phyloP scores from a whole-genome alignment of 2,113 vertebrate genomes.

The Arizona elegans region DNA sequence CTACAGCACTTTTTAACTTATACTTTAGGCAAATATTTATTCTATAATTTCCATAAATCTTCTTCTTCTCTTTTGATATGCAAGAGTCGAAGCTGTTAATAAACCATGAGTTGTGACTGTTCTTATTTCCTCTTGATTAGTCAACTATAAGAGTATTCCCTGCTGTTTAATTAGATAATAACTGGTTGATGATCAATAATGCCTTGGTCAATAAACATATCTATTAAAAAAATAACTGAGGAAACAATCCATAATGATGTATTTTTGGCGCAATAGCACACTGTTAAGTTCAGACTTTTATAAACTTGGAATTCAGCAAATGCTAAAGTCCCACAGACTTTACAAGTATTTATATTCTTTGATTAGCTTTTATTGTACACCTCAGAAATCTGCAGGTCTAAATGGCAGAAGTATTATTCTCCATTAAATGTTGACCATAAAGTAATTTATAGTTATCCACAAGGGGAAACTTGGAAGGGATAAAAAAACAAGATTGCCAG shows the following conservation, averaged over 20 bases:
- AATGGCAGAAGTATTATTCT: conserved; percentile 46
- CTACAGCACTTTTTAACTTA: conserved; percentile 26
- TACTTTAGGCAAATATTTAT: not conserved
- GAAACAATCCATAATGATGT: not conserved
- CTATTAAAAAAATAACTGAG: not conserved
- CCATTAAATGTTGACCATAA: conserved; percentile 42
- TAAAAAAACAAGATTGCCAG: conserved; percentile 47
- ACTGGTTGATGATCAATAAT: not conserved
- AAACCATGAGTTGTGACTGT: conserved; percentile 40
- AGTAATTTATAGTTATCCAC: conserved; percentile 69
- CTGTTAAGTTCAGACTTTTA: conserved; percentile 44
- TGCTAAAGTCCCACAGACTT: conserved; percentile 34
- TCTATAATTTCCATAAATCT: conserved; percentile 33
- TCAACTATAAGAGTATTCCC: not conserved
- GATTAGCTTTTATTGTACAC: conserved; percentile 37
- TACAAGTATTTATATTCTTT: conserved; percentile 38
- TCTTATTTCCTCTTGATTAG: conserved; percentile 44
- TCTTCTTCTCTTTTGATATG: conserved; percentile 11
- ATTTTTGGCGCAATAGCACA: conserved; percentile 28
- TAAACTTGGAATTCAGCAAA: conserved; percentile 49
- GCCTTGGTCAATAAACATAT: conserved; percentile 15
- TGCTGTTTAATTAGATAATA: conserved; percentile 8
- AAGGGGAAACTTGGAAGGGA: conserved; percentile 43
- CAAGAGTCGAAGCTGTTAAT: conserved; percentile 44
- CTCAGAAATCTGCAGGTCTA: conserved; percentile 52